Conservation (phyloP, 2,797 vertebrate genomes). For the Hypotaenidia okinawae region DNA sequence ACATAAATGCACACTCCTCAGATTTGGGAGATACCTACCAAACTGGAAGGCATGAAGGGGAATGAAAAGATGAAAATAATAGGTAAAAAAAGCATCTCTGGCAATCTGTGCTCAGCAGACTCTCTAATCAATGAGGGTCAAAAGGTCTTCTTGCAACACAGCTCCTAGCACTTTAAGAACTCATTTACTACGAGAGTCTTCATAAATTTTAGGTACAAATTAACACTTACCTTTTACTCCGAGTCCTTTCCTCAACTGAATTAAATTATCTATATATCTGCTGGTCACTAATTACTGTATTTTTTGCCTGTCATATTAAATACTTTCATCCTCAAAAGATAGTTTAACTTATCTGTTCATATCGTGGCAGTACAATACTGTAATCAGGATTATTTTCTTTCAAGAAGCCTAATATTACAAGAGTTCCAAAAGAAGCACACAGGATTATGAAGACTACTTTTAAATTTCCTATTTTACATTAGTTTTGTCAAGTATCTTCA, state of each 20-base stretch:
- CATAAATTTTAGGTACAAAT: background rate
- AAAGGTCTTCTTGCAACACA: background rate
- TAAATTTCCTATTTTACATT: background rate
- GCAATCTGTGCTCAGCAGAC: background rate
- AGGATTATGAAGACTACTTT: background rate
- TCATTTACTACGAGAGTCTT: background rate
- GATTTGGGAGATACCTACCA: background rate
- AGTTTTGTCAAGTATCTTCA: background rate
- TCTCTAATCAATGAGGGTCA: background rate
- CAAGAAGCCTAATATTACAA: background rate
- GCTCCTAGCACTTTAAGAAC: background rate
- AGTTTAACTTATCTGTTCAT: background rate
- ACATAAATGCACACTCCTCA: background rate
- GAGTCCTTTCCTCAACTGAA: background rate
- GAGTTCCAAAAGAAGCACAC: background rate
- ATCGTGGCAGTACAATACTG: background rate
- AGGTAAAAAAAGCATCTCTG: background rate
- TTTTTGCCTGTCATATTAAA: background rate
- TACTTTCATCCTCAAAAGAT: background rate
- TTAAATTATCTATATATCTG: background rate
- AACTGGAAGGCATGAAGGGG: rapidly evolving
- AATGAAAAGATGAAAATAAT: background rate
- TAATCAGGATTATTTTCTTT: background rate
- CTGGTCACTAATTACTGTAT: background rate
- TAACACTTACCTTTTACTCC: background rate